Conservation (phyloP, 2,113 vertebrate genomes). For the Chascanopsetta lugubris region DNA sequence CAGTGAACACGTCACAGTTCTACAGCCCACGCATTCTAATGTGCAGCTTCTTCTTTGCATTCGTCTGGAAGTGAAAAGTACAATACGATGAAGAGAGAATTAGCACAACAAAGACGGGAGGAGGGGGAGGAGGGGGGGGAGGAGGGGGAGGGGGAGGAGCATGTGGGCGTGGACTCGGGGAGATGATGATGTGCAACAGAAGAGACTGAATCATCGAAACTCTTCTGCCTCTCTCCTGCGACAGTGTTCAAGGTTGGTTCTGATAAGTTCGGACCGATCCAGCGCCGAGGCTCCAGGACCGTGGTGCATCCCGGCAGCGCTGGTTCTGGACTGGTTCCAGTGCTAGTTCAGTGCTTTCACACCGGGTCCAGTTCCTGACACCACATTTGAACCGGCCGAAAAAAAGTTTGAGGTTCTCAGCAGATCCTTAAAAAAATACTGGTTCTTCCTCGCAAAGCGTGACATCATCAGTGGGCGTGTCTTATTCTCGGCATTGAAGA, state of each 20-base stretch:
- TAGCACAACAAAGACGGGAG: conserved; percentile 45
- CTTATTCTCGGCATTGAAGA: too few species aligned
- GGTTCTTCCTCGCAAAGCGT: too few species aligned
- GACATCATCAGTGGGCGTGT: too few species aligned
- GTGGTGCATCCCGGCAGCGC: too few species aligned
- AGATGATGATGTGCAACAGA: conserved; percentile 57
- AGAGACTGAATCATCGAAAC: conserved; percentile 62
- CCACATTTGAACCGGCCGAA: too few species aligned
- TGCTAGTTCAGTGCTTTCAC: conserved; percentile 52
- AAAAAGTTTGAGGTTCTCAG: too few species aligned
- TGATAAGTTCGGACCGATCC: conserved; percentile 42
- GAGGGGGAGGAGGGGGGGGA: conserved; percentile 7
- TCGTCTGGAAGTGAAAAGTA: conserved; percentile 2
- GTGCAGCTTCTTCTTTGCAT: neutral
- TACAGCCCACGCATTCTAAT: conserved; percentile 25
- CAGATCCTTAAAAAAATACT: too few species aligned
- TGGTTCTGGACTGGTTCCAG: conserved; percentile 55
- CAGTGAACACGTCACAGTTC: conserved; percentile 18
- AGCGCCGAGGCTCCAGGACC: conserved; percentile 24
- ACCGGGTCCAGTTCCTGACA: too few species aligned
- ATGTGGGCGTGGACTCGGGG: conserved; percentile 18
- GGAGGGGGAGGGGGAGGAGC: conserved; percentile 15
- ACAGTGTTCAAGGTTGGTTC: conserved; percentile 60
- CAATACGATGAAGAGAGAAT: conserved; percentile 32
- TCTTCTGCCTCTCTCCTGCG: conserved; percentile 5